These are phyloP conservation scores for Chalcis sispes DNA, from an alignment of 2,888 invertebrate species.

Conservation along the genomic window DNA sequence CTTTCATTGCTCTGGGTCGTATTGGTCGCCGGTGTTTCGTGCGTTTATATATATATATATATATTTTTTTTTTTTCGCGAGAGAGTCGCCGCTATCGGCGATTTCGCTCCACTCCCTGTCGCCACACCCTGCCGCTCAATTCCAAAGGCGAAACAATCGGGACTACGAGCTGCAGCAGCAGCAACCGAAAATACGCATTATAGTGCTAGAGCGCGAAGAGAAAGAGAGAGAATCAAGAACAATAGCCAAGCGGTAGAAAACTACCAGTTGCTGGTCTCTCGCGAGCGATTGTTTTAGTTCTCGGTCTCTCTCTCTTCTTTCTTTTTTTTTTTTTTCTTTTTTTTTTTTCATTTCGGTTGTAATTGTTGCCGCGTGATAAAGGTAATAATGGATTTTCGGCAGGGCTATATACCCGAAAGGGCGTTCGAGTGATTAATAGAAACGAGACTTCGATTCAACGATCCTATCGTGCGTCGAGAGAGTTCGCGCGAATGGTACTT, in stretches of 20 bases:
- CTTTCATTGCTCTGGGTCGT: slow-evolving; percentile 49
- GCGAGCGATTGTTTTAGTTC: slow-evolving; percentile 23
- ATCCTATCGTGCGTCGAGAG: too few species aligned
- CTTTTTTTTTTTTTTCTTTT: not conserved
- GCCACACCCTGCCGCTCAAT: slow-evolving; percentile 61
- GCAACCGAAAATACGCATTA: slow-evolving; percentile 45
- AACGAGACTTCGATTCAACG: too few species aligned
- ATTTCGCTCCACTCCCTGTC: slow-evolving; percentile 58
- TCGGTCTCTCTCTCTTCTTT: not conserved
- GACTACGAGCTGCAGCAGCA: not conserved
- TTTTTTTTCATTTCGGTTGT: not conserved
- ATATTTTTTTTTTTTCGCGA: slow-evolving; percentile 12
- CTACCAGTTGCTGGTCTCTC: slow-evolving; percentile 17
- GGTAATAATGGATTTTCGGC: slow-evolving; percentile 7
- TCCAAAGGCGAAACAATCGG: slow-evolving; percentile 60
- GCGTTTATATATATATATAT: too few species aligned
- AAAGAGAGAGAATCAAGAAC: slow-evolving; percentile 30
- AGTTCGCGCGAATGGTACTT: too few species aligned
- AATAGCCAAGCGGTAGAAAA: slow-evolving; percentile 25
- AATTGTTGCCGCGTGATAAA: not conserved
- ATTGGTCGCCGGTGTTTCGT: slow-evolving; percentile 47
- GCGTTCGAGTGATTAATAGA: too few species aligned
- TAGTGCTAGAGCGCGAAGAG: not conserved
- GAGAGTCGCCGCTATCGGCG: slow-evolving; percentile 50
- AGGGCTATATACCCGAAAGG: not conserved